These are phyloP conservation scores for Ommatoiulus sabulosus DNA, from an alignment of 2,888 invertebrate genomes.

Conservation along the genomic window DNA sequence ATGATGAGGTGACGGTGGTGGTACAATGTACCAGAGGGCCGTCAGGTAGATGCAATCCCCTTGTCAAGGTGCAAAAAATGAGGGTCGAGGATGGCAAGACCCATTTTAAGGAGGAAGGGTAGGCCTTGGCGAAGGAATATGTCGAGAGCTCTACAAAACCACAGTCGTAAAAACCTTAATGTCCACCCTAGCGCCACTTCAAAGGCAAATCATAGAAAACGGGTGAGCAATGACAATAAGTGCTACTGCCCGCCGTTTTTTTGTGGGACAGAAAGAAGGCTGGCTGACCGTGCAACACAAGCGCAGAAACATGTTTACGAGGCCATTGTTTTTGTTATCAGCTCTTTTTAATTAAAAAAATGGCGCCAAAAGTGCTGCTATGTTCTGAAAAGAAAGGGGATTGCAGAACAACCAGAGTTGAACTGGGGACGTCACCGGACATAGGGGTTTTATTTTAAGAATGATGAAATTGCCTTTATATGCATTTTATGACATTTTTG, in stretches of 20 bases:
- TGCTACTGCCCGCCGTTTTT: neutral
- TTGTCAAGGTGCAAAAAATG: constrained; percentile 44
- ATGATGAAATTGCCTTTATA: too few relatives aligned
- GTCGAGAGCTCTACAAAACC: neutral
- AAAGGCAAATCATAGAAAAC: constrained; percentile 21
- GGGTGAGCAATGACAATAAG: constrained; percentile 47
- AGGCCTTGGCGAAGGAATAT: neutral
- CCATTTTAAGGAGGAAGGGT: constrained; percentile 10
- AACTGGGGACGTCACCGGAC: too few relatives aligned
- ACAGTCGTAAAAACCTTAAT: constrained; percentile 41
- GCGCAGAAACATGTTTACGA: neutral
- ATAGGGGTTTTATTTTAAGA: too few relatives aligned
- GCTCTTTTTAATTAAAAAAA: neutral
- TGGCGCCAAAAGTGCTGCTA: neutral
- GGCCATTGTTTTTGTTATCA: neutral
- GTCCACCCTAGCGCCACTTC: constrained; percentile 37
- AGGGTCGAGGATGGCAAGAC: constrained; percentile 27
- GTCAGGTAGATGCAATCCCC: constrained; percentile 31
- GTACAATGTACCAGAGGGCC: constrained; percentile 35
- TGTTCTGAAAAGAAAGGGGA: too few relatives aligned
- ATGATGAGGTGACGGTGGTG: constrained; percentile 26
- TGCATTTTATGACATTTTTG: too few relatives aligned
- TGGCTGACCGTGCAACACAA: neutral
- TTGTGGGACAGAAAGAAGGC: neutral
- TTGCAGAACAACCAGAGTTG: too few relatives aligned